Base-by-base conservation (phyloP, 2,888 invertebrate species). In the Artemia sp. region DNA sequence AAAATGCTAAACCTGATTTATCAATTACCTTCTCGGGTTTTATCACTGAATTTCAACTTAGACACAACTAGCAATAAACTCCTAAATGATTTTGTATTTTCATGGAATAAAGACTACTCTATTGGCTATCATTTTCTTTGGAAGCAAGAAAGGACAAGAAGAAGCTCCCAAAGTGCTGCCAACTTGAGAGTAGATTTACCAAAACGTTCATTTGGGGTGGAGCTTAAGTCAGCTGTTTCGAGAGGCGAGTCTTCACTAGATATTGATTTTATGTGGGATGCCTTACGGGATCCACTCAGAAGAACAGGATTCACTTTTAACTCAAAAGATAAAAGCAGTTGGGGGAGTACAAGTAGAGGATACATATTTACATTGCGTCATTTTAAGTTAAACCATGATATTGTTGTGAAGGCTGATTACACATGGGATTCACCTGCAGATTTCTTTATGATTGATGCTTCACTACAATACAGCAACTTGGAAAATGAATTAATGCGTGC, bases 251-350 rank as follows among this genome's bases (percentile, higher is more conserved):
- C 69, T 7, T 51, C 71, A 12, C 52, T 58, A 12, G 51, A 14
- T 8, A 51, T 53, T 10, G 72, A 73, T 10, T 72, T 76, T n/a
- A 72, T 74, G 51, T 77, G 77, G 77, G 76, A 77, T 71, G 75
- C 74, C 1, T 69, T 72, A 10, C 66, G 71, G 12, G 73, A 76
- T 70, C 69, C 70, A 8, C 72, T 38, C 58, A 76, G 76, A 70
- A 70, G 70, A n/a, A 67, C 76, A 8, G 75, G 74, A 24, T 51
- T 75, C 10, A 72, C 72, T 70, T 58, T 70, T 7, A 70, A 71
- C 8, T 70, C 68, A 9, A 70, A 71, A 24, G 72, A 70, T 52
- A 69, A 72, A 6, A 72, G 70, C 3, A 72, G 72, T 8, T 74
- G 73, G 73, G 72, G 71, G 14, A 24, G 66, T 66, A 53, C 70